Conservation (phyloP, 2,888 invertebrate species). For the Caenorhabditis sinica region DNA sequence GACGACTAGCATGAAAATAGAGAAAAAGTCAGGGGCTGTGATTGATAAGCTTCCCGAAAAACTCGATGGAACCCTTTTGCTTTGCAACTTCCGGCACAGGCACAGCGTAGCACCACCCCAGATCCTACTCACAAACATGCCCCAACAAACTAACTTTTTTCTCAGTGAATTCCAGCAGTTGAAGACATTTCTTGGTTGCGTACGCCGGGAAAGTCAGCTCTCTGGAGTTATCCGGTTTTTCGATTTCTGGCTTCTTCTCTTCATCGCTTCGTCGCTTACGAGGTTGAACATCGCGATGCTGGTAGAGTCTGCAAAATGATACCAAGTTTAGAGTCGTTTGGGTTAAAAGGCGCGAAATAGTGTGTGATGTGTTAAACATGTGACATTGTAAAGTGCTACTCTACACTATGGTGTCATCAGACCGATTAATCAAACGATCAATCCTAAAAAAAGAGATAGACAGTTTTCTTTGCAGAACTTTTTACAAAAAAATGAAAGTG, state of each 20-base stretch:
- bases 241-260: constrained; percentile 10
- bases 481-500: neutral
- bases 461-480: constrained; percentile 13
- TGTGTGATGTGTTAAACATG: constrained; percentile 40
- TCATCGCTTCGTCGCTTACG: constrained; percentile 11
- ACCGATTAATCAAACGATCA: constrained; percentile 60
- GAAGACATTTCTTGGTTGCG: constrained; percentile 37
- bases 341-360: neutral
- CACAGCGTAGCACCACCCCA: constrained; percentile 28
- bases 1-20: constrained; percentile 19
- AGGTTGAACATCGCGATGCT: constrained; percentile 24
- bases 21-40: constrained; percentile 41
- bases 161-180: constrained; percentile 50
- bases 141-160: constrained; percentile 29
- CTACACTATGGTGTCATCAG: constrained; percentile 17
- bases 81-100: constrained; percentile 20
- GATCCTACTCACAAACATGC: neutral
- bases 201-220: constrained; percentile 40
- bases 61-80: constrained; percentile 49
- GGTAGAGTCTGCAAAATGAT: constrained; percentile 40
- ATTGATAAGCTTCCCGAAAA: constrained; percentile 56
- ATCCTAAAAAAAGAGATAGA: constrained; percentile 17
- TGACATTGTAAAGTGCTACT: constrained; percentile 51
- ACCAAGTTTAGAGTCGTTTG: neutral
- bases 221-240: neutral